Evolutionary conservation across 92 coral and sea anemone genomes (phyloP).

Genomic region (Epizoanthus illoricatus): DNA sequence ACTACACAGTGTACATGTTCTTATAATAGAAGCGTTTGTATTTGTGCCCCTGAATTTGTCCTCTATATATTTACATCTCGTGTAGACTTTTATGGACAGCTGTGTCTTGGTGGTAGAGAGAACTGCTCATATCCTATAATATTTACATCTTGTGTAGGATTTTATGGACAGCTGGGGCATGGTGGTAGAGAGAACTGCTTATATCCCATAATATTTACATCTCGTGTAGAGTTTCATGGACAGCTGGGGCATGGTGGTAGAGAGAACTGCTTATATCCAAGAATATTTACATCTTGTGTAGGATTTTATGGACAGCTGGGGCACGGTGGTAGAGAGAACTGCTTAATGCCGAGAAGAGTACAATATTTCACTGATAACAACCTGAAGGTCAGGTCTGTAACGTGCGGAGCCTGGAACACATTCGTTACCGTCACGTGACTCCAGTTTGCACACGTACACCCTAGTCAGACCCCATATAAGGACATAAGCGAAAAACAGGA

Average conservation of each 20-base stretch:
- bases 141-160: constrained; percentile 48
- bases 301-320: constrained; percentile 93
- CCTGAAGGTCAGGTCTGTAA: constrained; percentile 16
- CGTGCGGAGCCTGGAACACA: constrained; percentile 40
- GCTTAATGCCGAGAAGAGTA: constrained; percentile 60
- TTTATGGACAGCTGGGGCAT: constrained; percentile 91
- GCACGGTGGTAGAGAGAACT: constrained; percentile 57
- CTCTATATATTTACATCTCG: constrained; percentile 11
- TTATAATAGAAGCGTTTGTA: no score
- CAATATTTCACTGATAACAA: constrained; percentile 29
- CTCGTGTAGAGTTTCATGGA: constrained; percentile 68
- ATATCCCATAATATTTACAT: not conserved
- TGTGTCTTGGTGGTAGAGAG: constrained; percentile 72
- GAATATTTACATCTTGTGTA: constrained; percentile 13
- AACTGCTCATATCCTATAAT: constrained; percentile 9
- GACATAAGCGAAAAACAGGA: no score
- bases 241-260: constrained; percentile 83
- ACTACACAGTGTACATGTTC: no score
- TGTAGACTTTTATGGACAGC: constrained; percentile 82
- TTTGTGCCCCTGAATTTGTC: not conserved
- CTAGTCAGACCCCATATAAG: no score
- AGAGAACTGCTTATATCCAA: constrained; percentile 16
- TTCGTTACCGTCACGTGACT: constrained; percentile 18
- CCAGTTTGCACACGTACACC: no score
- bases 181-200: constrained; percentile 50